Conservation (phyloP, 2,113 vertebrate species). For the Lepus americanus region DNA sequence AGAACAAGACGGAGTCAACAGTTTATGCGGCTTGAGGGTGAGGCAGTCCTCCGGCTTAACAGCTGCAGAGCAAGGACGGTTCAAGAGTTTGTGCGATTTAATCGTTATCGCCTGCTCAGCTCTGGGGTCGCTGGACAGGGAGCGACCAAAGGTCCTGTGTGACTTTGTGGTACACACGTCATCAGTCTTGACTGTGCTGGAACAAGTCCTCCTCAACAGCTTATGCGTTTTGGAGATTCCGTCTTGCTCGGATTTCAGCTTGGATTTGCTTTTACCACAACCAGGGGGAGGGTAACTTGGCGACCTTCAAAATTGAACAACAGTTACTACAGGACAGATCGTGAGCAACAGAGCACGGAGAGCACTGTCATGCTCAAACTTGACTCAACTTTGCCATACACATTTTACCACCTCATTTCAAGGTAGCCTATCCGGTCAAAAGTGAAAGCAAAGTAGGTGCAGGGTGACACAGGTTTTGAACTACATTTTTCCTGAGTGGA, state of each 20-base stretch:
- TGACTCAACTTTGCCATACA: neutral
- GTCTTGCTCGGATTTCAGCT: conserved; percentile 93
- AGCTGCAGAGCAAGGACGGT: conserved; percentile 86
- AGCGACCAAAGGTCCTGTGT: conserved; percentile 91
- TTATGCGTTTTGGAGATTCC: conserved; percentile 94
- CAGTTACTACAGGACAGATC: neutral
- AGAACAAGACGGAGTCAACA: conserved; percentile 90
- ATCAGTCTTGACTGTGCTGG: conserved; percentile 90
- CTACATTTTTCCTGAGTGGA: neutral
- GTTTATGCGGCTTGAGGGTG: conserved; percentile 89
- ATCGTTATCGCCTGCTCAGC: conserved; percentile 89
- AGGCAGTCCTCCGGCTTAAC: conserved; percentile 90
- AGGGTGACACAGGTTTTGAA: neutral
- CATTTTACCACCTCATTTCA: no score
- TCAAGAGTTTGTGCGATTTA: conserved; percentile 92
- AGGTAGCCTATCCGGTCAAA: neutral
- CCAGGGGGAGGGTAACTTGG: conserved; percentile 95
- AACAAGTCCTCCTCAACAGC: conserved; percentile 92
- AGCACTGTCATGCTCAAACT: neutral
- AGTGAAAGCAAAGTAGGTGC: neutral
- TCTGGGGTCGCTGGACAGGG: conserved; percentile 90
- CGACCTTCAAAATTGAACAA: conserved; percentile 88
- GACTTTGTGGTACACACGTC: conserved; percentile 90
- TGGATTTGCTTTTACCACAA: conserved; percentile 94
- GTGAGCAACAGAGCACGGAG: fast-evolving